phyloP scores from a whole-genome alignment of 1,140 invertebrate species.

The Ips typographus region DNA sequence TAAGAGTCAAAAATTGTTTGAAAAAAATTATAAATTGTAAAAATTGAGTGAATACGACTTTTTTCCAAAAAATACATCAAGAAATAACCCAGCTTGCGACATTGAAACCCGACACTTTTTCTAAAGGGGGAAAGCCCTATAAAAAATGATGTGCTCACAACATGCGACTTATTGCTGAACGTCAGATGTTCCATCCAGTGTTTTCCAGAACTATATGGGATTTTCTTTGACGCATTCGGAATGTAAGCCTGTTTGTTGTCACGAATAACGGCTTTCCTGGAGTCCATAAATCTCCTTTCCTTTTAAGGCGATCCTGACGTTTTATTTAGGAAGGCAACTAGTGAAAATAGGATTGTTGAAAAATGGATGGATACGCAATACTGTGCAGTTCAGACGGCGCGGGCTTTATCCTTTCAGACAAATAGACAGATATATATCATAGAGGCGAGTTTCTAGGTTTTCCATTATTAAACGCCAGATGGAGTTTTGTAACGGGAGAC shows the following conservation, averaged over 20 bases:
- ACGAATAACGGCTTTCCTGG: slow-evolving; percentile 15
- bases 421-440: slow-evolving; percentile 1
- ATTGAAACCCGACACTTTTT: too few species aligned
- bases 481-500: background rate
- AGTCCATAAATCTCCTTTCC: slow-evolving; percentile 24
- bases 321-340: slow-evolving; percentile 27
- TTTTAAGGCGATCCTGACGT: slow-evolving; percentile 20
- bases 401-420: slow-evolving; percentile 3
- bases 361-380: slow-evolving; percentile 11
- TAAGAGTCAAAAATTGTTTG: too few species aligned
- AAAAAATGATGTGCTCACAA: slow-evolving; percentile 23
- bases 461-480: background rate
- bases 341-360: slow-evolving; percentile 21
- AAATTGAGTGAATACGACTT: too few species aligned
- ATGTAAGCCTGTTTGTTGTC: slow-evolving; percentile 19
- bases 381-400: background rate
- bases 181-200: slow-evolving; percentile 19
- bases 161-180: slow-evolving; percentile 20
- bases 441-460: background rate
- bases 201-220: slow-evolving; percentile 16
- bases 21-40: too few species aligned
- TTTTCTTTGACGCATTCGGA: slow-evolving; percentile 21
- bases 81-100: too few species aligned
- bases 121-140: background rate
- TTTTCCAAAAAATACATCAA: too few species aligned